These are phyloP conservation scores for Urechis unicinctus DNA, from an alignment of 2,888 invertebrate species.

Conservation along the genomic window DNA sequence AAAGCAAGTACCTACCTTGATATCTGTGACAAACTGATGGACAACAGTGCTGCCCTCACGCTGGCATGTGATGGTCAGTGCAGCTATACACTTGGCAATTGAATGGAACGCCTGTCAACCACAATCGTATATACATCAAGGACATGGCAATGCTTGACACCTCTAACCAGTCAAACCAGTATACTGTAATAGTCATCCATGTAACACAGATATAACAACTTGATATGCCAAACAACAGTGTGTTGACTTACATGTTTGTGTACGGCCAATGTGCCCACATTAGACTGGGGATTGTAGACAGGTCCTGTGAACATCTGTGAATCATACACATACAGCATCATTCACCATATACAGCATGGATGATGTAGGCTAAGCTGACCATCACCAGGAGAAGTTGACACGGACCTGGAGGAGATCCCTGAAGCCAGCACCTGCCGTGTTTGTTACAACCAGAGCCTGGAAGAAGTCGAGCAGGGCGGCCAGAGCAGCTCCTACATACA, in stretches of 20 bases:
- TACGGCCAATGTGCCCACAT: constrained; percentile 29
- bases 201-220: no score
- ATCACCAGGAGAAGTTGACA: no score
- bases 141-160: no score
- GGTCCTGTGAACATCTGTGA: constrained; percentile 47
- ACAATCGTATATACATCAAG: not conserved
- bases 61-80: constrained; percentile 75
- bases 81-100: constrained; percentile 92
- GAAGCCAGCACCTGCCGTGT: constrained; percentile 60
- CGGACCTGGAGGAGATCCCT: constrained; percentile 64
- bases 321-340: no score
- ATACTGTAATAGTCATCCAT: no score
- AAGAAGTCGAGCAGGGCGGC: constrained; percentile 86
- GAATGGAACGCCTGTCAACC: constrained; percentile 77
- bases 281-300: constrained; percentile 36
- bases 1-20: constrained; percentile 34
- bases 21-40: constrained; percentile 49
- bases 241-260: constrained; percentile 48
- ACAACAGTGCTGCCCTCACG: constrained; percentile 62
- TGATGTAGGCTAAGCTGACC: no score
- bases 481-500: constrained; percentile 63
- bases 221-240: no score
- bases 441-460: constrained; percentile 59
- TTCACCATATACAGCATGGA: no score
- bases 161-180: no score